phyloP scores from a whole-genome alignment of 1,140 invertebrate genomes.

The Zaprionus inermis region DNA sequence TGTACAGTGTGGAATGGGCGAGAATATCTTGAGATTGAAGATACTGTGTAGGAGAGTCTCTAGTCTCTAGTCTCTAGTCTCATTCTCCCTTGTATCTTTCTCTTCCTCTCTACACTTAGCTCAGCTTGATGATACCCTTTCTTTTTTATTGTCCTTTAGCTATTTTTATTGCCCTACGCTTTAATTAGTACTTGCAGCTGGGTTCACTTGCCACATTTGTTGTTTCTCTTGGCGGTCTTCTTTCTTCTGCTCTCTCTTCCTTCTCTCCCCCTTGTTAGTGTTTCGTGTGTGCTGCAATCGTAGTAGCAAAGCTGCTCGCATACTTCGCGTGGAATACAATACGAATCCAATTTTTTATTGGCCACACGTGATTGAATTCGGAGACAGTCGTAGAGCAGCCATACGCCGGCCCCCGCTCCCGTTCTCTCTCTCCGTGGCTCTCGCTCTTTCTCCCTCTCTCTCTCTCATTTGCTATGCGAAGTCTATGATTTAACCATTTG shows the following conservation, averaged over 20 bases:
- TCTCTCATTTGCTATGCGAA: not conserved
- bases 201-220: slow-evolving; percentile 2
- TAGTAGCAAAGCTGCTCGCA: slow-evolving; percentile 12
- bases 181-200: slow-evolving; percentile 28
- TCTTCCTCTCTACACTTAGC: not conserved
- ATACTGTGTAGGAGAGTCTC: too few species aligned
- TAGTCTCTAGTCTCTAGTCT: not conserved
- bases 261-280: not conserved
- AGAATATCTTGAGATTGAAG: too few species aligned
- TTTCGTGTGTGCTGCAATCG: slow-evolving; percentile 12
- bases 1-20: not conserved
- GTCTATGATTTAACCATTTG: slow-evolving; percentile 76
- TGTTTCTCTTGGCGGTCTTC: not conserved
- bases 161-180: slow-evolving; percentile 21
- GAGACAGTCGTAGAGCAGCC: slow-evolving; percentile 17
- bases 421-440: not conserved
- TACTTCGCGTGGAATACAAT: slow-evolving; percentile 34
- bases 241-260: not conserved
- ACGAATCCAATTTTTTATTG: slow-evolving; percentile 75
- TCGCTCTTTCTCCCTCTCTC: not conserved
- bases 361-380: slow-evolving; percentile 75
- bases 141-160: slow-evolving; percentile 16
- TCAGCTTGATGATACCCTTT: slow-evolving; percentile 8
- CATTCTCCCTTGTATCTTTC: not conserved
- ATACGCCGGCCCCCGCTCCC: not conserved